phyloP scores from a whole-genome alignment of 2,797 vertebrate species.

The Phylloscopus collybita region DNA sequence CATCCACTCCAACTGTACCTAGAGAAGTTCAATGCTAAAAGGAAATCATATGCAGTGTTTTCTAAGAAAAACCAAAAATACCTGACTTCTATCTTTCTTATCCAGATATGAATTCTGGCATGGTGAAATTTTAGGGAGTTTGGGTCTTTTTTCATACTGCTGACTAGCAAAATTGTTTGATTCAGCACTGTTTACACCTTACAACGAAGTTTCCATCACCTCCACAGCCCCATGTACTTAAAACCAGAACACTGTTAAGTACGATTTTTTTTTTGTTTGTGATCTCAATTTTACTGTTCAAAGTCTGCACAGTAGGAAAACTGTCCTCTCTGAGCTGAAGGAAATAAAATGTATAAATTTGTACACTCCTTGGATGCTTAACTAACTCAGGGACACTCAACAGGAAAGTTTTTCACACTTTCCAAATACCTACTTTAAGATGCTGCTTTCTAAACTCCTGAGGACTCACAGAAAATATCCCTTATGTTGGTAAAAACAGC shows the following conservation, averaged over 20 bases:
- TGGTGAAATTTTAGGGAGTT: background rate
- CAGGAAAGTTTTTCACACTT: background rate
- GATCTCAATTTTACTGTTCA: background rate
- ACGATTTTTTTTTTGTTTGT: background rate
- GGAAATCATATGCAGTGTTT: background rate
- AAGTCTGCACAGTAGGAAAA: background rate
- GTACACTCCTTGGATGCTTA: background rate
- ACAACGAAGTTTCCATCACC: background rate
- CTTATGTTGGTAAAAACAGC: background rate
- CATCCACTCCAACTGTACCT: conserved; percentile 19
- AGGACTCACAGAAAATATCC: background rate
- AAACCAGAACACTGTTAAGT: background rate
- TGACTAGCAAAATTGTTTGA: background rate
- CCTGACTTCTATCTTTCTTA: background rate
- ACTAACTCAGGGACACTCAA: background rate
- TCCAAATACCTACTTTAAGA: background rate
- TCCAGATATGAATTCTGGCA: background rate
- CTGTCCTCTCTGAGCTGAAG: background rate
- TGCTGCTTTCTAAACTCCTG: background rate
- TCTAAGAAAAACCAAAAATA: background rate
- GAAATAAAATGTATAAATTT: background rate
- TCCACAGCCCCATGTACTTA: background rate
- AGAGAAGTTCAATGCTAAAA: background rate
- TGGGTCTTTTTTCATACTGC: background rate
- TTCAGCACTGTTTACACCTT: background rate